Evolutionary conservation across 2,888 invertebrate species (phyloP).

Genomic region (Xanthorhoe designata): DNA sequence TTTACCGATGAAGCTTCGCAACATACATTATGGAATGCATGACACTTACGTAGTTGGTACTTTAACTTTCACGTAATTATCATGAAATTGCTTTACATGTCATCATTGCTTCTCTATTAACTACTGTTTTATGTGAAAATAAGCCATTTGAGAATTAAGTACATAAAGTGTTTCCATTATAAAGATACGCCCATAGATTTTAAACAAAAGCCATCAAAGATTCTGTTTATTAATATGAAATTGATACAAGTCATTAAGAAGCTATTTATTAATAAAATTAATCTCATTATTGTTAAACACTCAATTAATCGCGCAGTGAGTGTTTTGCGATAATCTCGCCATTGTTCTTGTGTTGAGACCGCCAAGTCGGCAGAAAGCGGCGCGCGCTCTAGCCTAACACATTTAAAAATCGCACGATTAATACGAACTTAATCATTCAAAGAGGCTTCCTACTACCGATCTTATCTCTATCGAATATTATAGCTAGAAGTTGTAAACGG

Average conservation of each 20-base stretch:
- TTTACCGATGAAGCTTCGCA: slow-evolving; percentile 55
- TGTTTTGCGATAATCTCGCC: slow-evolving; percentile 47
- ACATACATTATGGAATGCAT: slow-evolving; percentile 28
- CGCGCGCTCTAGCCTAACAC: slow-evolving; percentile 13
- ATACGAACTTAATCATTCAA: slow-evolving; percentile 13
- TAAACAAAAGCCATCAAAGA: neutral
- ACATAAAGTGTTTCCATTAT: no score
- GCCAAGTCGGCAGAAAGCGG: slow-evolving; percentile 37
- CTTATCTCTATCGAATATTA: slow-evolving; percentile 16
- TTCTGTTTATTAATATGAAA: neutral
- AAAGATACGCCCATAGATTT: no score
- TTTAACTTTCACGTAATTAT: slow-evolving; percentile 12
- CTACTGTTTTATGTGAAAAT: neutral
- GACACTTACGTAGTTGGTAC: slow-evolving; percentile 32
- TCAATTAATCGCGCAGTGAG: slow-evolving; percentile 40
- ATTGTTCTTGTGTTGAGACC: slow-evolving; percentile 46
- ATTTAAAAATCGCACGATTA: slow-evolving; percentile 17
- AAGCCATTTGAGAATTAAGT: neutral
- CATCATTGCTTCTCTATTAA: neutral
- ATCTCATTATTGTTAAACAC: slow-evolving; percentile 47
- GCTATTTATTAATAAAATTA: neutral
- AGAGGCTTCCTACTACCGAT: slow-evolving; percentile 14
- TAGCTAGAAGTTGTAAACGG: slow-evolving; percentile 16
- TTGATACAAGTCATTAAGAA: neutral
- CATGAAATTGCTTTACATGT: slow-evolving; percentile 28